A percentile compares a stretch with the other conserved stretches of the same genome.
These are phyloP conservation scores for Hirtodrosophila histrioides DNA, from an alignment of 2,888 invertebrate genomes.

Conservation along the genomic window DNA sequence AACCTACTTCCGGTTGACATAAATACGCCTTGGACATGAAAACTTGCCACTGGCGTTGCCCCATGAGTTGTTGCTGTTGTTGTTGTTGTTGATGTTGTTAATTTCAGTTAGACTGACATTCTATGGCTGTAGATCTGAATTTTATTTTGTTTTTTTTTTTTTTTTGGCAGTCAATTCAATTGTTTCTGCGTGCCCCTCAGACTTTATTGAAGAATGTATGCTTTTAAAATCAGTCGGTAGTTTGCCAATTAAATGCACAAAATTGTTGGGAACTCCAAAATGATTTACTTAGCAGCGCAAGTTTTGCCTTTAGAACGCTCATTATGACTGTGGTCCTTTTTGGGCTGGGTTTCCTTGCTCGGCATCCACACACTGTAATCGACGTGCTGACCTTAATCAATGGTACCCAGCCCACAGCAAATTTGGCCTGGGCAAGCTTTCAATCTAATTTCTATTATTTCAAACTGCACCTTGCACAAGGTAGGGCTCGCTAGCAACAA, in stretches of 20 bases:
- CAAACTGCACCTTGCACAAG: conserved; percentile 66
- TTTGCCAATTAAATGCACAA: conserved; percentile 6
- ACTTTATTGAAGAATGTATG: conserved; percentile 4
- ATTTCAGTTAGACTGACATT: conserved; percentile 49
- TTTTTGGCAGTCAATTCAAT: conserved; percentile 34
- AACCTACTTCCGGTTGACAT: conserved; percentile 85
- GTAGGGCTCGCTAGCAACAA: conserved; percentile 54
- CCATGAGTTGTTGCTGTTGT: conserved; percentile 41
- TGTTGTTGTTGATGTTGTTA: conserved; percentile 37
- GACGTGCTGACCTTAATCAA: conserved; percentile 68
- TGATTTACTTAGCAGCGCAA: conserved; percentile 1
- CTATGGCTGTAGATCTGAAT: conserved; percentile 61
- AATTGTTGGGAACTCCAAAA: conserved; percentile 4
- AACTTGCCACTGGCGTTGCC: conserved; percentile 75
- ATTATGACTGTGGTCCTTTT: conserved; percentile 8
- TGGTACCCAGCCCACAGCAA: conserved; percentile 42
- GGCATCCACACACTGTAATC: conserved; percentile 14
- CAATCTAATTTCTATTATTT: conserved; percentile 73
- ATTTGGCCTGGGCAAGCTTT: conserved; percentile 44
- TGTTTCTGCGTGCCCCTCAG: conserved; percentile 13
- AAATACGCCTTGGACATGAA: conserved; percentile 85
- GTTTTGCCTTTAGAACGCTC: conserved; percentile 3
- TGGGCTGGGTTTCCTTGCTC: conserved; percentile 41
- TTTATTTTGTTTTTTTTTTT: conserved; percentile 16
- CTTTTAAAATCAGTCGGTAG: not conserved